Evolutionary conservation across 2,797 vertebrate genomes (phyloP).

Genomic region (Oreochromis grahami): DNA sequence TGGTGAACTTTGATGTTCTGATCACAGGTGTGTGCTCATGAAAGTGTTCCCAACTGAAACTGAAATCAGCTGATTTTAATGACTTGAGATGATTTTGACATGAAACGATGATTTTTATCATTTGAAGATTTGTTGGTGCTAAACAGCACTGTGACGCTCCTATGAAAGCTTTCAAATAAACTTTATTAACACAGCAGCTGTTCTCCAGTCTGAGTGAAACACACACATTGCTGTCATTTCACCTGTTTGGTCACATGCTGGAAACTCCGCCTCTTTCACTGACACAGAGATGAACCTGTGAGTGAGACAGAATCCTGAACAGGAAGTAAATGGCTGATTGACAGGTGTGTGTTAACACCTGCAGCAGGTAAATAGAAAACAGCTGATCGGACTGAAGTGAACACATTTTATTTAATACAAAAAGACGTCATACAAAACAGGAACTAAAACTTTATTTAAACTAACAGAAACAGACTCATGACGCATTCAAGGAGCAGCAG

Average conservation of each 20-base stretch:
- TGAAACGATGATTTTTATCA: no score
- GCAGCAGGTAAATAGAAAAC: background rate
- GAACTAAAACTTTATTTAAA: background rate
- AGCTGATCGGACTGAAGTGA: background rate
- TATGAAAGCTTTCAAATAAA: background rate
- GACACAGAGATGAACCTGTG: background rate
- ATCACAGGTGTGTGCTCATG: background rate
- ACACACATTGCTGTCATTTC: background rate
- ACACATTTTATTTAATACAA: slow-evolving; percentile 26
- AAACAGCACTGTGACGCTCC: background rate
- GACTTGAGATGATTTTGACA: no score
- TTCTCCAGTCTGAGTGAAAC: no score
- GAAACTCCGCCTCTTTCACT: background rate
- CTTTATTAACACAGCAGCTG: background rate
- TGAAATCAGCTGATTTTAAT: background rate
- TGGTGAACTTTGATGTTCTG: background rate
- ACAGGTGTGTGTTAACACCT: background rate
- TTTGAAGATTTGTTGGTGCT: no score
- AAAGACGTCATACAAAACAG: background rate
- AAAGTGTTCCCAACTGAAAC: accelerated
- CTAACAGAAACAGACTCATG: background rate
- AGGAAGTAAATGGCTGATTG: background rate
- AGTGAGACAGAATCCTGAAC: background rate
- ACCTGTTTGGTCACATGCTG: background rate
- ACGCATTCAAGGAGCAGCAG: slow-evolving; percentile 11